Conservation (phyloP, 2,113 vertebrate genomes). For the Triplophysa dalaica region DNA sequence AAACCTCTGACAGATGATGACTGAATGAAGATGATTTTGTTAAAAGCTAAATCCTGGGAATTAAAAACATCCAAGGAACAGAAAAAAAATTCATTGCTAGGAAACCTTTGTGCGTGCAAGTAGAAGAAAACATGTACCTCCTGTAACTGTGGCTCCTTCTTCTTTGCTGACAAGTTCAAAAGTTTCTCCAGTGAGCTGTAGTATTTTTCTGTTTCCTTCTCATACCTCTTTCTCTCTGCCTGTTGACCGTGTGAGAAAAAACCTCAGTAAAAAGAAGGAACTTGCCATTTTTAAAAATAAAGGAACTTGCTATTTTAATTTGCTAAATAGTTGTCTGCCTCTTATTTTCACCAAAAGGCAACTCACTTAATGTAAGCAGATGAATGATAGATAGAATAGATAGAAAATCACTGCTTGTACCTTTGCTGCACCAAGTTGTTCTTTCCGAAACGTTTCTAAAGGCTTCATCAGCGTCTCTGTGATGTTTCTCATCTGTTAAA, state of each 20-base stretch:
- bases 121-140: constrained; percentile 77
- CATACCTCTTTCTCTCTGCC: constrained; percentile 95
- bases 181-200: constrained; percentile 95
- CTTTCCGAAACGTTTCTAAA: constrained; percentile 96
- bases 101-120: background rate
- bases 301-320: background rate
- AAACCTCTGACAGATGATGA: too few relatives aligned
- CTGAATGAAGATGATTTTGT: background rate
- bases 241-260: constrained; percentile 57
- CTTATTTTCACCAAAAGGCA: background rate
- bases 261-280: background rate
- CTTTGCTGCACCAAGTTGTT: constrained; percentile 92
- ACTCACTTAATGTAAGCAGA: background rate
- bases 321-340: too few relatives aligned
- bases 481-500: constrained; percentile 89
- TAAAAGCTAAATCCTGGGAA: too few relatives aligned
- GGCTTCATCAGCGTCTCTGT: constrained; percentile 98
- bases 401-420: constrained; percentile 66
- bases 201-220: constrained; percentile 98
- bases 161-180: constrained; percentile 92
- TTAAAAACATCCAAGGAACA: too few relatives aligned
- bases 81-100: background rate
- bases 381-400: background rate
- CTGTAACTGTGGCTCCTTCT: constrained; percentile 93
- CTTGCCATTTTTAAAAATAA: background rate